Percentiles rank a stretch among this genome's conserved stretches.
Conservation (phyloP, 2,888 invertebrate species). For the Steinernema carpocapsae region DNA sequence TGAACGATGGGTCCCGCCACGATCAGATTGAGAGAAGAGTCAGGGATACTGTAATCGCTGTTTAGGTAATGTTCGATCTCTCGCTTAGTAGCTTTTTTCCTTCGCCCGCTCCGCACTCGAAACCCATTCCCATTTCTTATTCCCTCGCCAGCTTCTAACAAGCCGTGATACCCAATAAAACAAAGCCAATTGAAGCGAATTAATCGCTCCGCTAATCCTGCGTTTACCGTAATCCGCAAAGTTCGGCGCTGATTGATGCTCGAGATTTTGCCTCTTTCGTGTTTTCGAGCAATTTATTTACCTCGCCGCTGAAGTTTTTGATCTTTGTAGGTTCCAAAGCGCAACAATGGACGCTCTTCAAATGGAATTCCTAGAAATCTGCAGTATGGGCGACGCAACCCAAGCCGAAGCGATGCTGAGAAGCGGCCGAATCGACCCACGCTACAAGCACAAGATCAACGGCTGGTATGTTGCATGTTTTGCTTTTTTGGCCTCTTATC, state of each 20-base stretch:
- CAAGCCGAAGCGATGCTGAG: constrained; percentile 45
- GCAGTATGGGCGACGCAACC: constrained; percentile 47
- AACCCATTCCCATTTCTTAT: too few species aligned
- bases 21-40: too few species aligned
- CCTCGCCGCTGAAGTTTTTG: not conserved
- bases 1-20: too few species aligned
- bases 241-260: not conserved
- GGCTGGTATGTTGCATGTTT: constrained; percentile 49
- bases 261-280: not conserved
- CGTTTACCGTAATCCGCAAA: too few species aligned
- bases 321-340: not conserved
- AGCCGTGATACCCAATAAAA: too few species aligned
- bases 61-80: too few species aligned
- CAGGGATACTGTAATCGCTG: too few species aligned
- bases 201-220: too few species aligned
- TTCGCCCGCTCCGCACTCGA: too few species aligned
- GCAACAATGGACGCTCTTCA: constrained; percentile 40
- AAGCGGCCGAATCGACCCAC: constrained; percentile 47
- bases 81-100: too few species aligned
- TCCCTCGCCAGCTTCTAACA: too few species aligned
- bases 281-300: constrained; percentile 17
- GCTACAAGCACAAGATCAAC: constrained; percentile 48
- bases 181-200: too few species aligned
- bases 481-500: not conserved
- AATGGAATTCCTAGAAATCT: constrained; percentile 49